Base-by-base conservation (phyloP, 2,113 vertebrate species). In the Semnornis frantzii region DNA sequence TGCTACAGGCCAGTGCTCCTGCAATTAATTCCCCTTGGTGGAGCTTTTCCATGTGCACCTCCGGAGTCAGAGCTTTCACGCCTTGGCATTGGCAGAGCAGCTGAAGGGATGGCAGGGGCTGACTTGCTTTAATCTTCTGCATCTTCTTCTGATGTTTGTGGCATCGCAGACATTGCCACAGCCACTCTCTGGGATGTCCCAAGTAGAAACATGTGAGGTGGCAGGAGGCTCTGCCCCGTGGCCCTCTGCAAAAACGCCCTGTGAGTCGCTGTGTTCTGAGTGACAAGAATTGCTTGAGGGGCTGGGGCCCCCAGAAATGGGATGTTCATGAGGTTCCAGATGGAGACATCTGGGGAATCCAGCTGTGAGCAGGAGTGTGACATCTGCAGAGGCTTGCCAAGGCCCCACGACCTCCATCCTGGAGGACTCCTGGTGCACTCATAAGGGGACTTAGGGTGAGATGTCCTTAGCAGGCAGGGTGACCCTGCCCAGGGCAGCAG, bases 1-100 rank as follows among this genome's bases (percentile, higher is more conserved):
- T 54, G 86, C 71, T 34, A 44, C 1, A 1, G 92, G 79, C 87
- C 90, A 89, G 68, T 28, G 78, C 50, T 96, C 68, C 94, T 92
- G 93, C 87, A 91, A 82, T 82, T 79, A 85, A 92, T 92, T 89
- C n/a, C 50, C 27, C 60, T 75, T 5, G n/a, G 66, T n/a, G 28
- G 70, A 79, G 82, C 31, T 8, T 87, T 94, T 91, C 92, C 92
- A 80, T 82, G 87, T 76, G 93, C 85, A 89, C 78, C 85, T 94
- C 93, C 0, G 5, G 83, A 89, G 93, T 65, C 84, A 30, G 89
- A 75, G 89, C 62, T 84, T 93, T 89, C 93, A 89, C 62, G 59
- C 94, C 87, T 78, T 91, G 93, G 87, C 84, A 62, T 19, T 70
- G 1, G 0, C 44, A 6, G 59, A 82, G 80, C 66, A 14, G 8